Evolutionary conservation across 1,140 invertebrate genomes (phyloP).

Genomic region (Trinorchestia longiramus): DNA sequence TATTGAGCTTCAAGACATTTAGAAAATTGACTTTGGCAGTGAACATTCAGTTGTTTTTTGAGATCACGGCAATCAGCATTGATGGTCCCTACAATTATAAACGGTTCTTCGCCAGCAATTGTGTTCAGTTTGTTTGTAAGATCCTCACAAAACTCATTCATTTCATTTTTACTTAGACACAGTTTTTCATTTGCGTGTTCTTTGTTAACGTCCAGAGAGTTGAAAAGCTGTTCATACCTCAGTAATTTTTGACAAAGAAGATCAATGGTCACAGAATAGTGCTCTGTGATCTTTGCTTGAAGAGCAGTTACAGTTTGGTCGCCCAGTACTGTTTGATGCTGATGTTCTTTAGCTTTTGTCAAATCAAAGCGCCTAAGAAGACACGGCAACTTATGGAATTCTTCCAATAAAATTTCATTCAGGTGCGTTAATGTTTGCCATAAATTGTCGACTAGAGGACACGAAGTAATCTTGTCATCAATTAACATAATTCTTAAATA

Average conservation of each 20-base stretch:
- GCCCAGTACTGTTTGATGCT: constrained; percentile 55
- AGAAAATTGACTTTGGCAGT: constrained; percentile 58
- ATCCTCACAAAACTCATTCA: constrained; percentile 57
- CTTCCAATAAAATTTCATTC: constrained; percentile 58
- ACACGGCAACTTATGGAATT: constrained; percentile 61
- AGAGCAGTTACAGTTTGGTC: constrained; percentile 56
- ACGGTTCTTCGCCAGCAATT: constrained; percentile 58
- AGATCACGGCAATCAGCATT: constrained; percentile 58
- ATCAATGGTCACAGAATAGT: constrained; percentile 59
- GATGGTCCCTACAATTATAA: constrained; percentile 60
- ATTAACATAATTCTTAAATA: constrained; percentile 56
- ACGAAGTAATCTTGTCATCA: constrained; percentile 58
- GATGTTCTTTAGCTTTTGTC: constrained; percentile 59
- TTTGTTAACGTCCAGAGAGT: background rate
- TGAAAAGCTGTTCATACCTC: constrained; percentile 58
- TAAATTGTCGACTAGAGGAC: constrained; percentile 58
- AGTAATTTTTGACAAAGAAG: constrained; percentile 56
- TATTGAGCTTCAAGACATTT: constrained; percentile 52
- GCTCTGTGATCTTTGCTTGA: constrained; percentile 57
- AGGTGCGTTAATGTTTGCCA: constrained; percentile 56
- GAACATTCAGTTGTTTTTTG: constrained; percentile 57
- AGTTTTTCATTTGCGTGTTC: background rate
- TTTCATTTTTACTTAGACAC: constrained; percentile 48
- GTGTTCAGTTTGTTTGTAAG: constrained; percentile 58
- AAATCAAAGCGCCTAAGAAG: constrained; percentile 58